Percentiles rank a stretch among this genome's conserved stretches.
phyloP scores from a whole-genome alignment of 2,113 vertebrate species.

The Dipodomys ordii region DNA sequence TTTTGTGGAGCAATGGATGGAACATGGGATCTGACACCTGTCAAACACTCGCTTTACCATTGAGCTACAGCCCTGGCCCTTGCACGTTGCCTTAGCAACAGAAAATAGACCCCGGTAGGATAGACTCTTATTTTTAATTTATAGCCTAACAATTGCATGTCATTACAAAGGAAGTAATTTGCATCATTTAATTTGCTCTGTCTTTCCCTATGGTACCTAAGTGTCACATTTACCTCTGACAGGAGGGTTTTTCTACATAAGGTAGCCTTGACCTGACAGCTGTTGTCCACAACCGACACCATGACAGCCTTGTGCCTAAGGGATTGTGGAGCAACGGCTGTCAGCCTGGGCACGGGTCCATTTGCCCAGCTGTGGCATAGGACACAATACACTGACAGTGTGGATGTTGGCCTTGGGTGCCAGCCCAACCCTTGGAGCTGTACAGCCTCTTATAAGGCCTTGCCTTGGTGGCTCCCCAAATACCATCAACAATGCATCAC shows the following conservation, averaged over 20 bases:
- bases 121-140: no score
- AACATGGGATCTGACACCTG: no score
- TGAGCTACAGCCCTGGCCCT: no score
- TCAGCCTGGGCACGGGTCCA: not conserved
- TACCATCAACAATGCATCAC: not conserved
- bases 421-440: no score
- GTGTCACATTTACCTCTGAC: not conserved
- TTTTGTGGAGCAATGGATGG: no score
- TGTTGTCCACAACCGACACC: not conserved
- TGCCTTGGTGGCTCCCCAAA: no score
- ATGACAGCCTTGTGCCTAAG: not conserved
- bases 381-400: not conserved
- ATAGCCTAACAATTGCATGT: no score
- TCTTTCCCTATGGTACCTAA: not conserved
- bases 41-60: no score
- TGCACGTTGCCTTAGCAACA: no score
- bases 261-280: not conserved
- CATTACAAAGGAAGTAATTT: no score
- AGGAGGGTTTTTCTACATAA: not conserved
- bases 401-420: not conserved
- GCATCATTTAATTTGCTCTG: not conserved
- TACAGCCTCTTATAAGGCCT: no score
- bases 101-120: no score
- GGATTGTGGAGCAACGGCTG: not conserved
- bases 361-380: not conserved